phyloP scores from a whole-genome alignment of 2,797 vertebrate genomes.

The Cuculus canorus region DNA sequence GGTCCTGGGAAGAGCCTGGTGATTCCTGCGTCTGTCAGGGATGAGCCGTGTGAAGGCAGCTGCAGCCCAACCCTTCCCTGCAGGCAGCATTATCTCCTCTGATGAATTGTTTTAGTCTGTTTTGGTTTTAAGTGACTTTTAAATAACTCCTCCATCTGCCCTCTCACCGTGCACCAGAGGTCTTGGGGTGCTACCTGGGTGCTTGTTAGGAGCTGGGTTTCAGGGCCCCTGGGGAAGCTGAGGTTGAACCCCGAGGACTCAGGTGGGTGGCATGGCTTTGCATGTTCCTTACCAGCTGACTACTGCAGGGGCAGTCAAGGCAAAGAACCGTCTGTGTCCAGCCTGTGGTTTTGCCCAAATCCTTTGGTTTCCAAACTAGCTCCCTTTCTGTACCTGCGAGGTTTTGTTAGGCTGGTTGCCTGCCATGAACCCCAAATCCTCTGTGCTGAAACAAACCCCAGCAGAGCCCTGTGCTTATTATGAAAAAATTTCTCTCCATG shows the following conservation, averaged over 20 bases:
- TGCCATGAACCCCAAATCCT: fast-evolving
- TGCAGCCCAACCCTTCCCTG: fast-evolving
- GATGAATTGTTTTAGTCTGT: neutral
- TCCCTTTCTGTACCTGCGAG: neutral
- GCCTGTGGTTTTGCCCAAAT: neutral
- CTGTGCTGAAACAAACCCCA: neutral
- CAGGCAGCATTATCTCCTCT: neutral
- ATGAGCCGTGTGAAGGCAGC: neutral
- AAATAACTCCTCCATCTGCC: neutral
- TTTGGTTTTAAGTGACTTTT: neutral
- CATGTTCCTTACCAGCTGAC: neutral
- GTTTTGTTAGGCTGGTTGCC: neutral
- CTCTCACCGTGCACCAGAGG: neutral
- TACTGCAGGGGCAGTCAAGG: fast-evolving
- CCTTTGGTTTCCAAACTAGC: neutral
- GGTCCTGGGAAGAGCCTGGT: conserved; percentile 25
- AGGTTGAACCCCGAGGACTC: neutral
- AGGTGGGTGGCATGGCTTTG: neutral
- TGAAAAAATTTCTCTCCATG: neutral
- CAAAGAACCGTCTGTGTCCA: neutral
- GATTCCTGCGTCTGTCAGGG: neutral
- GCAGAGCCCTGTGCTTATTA: neutral
- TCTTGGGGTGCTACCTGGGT: fast-evolving
- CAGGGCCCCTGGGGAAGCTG: neutral
- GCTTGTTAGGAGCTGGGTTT: neutral